Percentiles rank a stretch among this genome's conserved stretches.
phyloP scores from a whole-genome alignment of 1,140 invertebrate species.

The Batillaria attramentaria region DNA sequence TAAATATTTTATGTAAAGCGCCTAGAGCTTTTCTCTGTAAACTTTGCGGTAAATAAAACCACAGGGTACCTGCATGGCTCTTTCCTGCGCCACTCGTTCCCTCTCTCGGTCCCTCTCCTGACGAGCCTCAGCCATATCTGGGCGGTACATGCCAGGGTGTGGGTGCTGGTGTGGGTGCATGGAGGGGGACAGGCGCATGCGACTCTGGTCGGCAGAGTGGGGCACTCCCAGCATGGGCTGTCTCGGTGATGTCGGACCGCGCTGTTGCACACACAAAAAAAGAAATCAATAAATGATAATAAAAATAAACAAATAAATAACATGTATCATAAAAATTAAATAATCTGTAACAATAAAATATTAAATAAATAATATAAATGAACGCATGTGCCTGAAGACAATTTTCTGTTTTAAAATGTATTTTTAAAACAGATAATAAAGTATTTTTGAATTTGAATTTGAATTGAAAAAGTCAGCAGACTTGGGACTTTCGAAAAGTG shows the following conservation, averaged over 20 bases:
- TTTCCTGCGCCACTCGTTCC: background rate
- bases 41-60: background rate
- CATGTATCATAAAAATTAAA: background rate
- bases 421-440: too few relatives aligned
- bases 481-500: background rate
- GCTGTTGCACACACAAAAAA: background rate
- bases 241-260: background rate
- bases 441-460: too few relatives aligned
- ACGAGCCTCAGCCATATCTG: constrained; percentile 33
- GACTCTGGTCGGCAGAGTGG: constrained; percentile 32
- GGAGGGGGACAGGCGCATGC: constrained; percentile 53
- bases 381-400: background rate
- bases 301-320: background rate
- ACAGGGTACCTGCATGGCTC: background rate
- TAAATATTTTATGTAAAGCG: too few relatives aligned
- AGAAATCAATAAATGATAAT: background rate
- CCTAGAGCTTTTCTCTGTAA: background rate
- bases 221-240: constrained; percentile 37
- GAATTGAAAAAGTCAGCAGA: background rate
- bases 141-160: constrained; percentile 32
- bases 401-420: too few relatives aligned
- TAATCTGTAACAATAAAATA: background rate
- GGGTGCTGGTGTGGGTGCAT: constrained; percentile 66
- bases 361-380: background rate
- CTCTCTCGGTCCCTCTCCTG: constrained; percentile 20